phyloP scores from a whole-genome alignment of 2,797 vertebrate genomes.

The Sebastes nivosus region DNA sequence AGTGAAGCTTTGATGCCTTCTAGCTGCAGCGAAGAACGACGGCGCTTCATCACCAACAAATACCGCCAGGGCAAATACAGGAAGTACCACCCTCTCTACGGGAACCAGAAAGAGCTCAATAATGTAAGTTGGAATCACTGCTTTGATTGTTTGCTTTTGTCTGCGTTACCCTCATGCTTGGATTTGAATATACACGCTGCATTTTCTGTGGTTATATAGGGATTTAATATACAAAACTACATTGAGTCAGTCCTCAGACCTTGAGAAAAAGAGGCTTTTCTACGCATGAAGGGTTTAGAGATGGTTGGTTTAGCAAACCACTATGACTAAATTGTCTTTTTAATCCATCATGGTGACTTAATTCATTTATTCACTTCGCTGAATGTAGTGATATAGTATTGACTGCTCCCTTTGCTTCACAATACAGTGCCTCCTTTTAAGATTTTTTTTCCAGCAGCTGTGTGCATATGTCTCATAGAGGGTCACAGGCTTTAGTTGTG shows the following conservation, averaged over 20 bases:
- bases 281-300: not conserved
- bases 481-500: not conserved
- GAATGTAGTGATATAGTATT: not conserved
- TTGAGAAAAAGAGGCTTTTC: not conserved
- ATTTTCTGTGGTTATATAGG: not conserved
- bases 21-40: constrained; percentile 85
- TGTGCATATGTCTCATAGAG: not conserved
- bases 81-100: constrained; percentile 91
- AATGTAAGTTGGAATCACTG: constrained; percentile 80
- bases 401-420: not conserved
- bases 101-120: constrained; percentile 92
- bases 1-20: constrained; percentile 87
- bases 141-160: not conserved
- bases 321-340: not conserved
- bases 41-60: constrained; percentile 88
- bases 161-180: not conserved
- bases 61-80: constrained; percentile 96
- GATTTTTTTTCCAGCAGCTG: not conserved
- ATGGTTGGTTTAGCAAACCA: not conserved
- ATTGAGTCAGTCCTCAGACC: not conserved
- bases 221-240: not conserved
- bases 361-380: not conserved
- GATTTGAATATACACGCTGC: not conserved
- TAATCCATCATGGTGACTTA: not conserved
- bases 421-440: not conserved